These are phyloP conservation scores for Drosophila jambulina DNA, from an alignment of 1,140 invertebrate genomes.

Conservation along the genomic window DNA sequence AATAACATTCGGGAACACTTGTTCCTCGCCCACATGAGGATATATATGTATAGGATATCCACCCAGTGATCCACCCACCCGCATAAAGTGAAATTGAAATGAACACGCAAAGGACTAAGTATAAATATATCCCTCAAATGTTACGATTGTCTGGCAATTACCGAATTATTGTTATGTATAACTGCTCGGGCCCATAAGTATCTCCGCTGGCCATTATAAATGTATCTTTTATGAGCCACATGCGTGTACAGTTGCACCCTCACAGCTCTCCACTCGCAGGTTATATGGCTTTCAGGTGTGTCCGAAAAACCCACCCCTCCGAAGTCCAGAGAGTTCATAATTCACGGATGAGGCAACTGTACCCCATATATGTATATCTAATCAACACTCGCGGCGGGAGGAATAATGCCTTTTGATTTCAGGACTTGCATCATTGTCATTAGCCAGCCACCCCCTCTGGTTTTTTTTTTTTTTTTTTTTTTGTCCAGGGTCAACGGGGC, in stretches of 20 bases:
- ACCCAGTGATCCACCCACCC: constrained; percentile 40
- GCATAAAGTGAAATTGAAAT: constrained; percentile 70
- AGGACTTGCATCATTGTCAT: constrained; percentile 75
- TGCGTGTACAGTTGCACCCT: constrained; percentile 67
- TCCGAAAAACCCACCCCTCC: constrained; percentile 49
- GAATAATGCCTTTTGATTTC: constrained; percentile 77
- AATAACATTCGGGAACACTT: constrained; percentile 64
- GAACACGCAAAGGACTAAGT: constrained; percentile 58
- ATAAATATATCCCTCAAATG: constrained; percentile 59
- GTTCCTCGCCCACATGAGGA: constrained; percentile 41
- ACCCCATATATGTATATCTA: constrained; percentile 63
- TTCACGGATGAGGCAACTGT: constrained; percentile 73
- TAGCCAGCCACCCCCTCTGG: constrained; percentile 67
- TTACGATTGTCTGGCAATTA: constrained; percentile 82
- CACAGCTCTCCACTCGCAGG: constrained; percentile 61
- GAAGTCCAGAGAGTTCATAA: constrained; percentile 20
- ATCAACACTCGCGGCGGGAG: constrained; percentile 60
- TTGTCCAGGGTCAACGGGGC: constrained; percentile 55
- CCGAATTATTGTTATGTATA: constrained; percentile 83
- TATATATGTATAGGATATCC: constrained; percentile 14
- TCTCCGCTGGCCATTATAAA: constrained; percentile 71
- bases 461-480: not conserved
- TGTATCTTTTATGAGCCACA: constrained; percentile 72
- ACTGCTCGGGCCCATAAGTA: constrained; percentile 62
- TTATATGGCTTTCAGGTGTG: constrained; percentile 80